Evolutionary conservation across 2,797 vertebrate genomes (phyloP).

Genomic region (Gastrophryne carolinensis): DNA sequence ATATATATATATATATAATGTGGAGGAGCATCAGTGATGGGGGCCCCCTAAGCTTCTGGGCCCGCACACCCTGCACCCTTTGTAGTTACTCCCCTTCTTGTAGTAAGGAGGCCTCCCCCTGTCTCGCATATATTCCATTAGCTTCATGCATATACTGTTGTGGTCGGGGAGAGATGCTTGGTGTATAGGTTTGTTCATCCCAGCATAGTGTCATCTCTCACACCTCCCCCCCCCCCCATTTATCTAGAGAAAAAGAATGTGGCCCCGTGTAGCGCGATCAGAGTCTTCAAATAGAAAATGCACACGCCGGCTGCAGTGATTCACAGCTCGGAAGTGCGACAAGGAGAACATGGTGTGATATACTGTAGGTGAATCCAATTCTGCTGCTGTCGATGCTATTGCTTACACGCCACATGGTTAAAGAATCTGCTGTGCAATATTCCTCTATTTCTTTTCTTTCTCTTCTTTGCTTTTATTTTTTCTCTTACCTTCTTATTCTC

Average conservation of each 20-base stretch:
- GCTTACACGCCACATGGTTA: too few relatives aligned
- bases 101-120: too few relatives aligned
- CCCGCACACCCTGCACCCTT: too few relatives aligned
- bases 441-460: too few relatives aligned
- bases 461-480: too few relatives aligned
- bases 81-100: too few relatives aligned
- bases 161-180: not conserved
- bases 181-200: not conserved
- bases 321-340: slow-evolving; percentile 18
- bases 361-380: slow-evolving; percentile 39
- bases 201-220: slow-evolving; percentile 30
- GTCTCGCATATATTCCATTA: too few relatives aligned
- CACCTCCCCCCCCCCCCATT: not conserved
- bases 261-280: slow-evolving; percentile 26
- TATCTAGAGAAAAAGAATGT: not conserved
- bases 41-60: too few relatives aligned
- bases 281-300: slow-evolving; percentile 36
- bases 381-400: slow-evolving; percentile 2
- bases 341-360: slow-evolving; percentile 3
- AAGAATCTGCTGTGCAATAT: too few relatives aligned
- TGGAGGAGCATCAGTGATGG: too few relatives aligned
- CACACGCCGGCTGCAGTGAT: slow-evolving; percentile 37
- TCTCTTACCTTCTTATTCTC: too few relatives aligned
- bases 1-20: too few relatives aligned
- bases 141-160: not conserved